Base-by-base conservation (phyloP, 1,140 invertebrate species). In the Papilio machaon region DNA sequence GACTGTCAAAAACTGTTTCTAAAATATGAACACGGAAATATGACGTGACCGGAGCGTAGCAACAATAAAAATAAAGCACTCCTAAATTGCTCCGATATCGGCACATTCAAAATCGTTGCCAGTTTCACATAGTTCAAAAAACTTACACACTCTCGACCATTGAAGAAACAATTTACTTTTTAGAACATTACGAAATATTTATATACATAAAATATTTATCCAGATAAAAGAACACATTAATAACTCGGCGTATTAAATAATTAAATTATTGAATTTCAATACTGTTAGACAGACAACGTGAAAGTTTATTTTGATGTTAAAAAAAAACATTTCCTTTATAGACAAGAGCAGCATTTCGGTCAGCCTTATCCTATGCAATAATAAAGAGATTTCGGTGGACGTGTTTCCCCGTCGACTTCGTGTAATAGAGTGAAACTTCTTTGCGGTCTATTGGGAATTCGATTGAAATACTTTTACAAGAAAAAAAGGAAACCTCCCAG, bases 391-490 rank as follows among this genome's bases (percentile, higher is more conserved):
- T 91, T 67, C 64, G 64, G 23, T 67, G 64, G 11, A 67, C 64
- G 30, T 67, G 64, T 67, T 23, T 67, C 11, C 30, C 64, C 30
- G 64, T 67, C 64, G 64, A 35, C 23, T 67, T 30, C 64, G 64
- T 84, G 85, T 92, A 91, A 91, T 93, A 90, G 90, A 92, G 89
- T 90, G 90, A 92, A 90, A 90, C 91, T 92, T 92, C 90, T 90
- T 92, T 87, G 86, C 87, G 89, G 88, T 88, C 88, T 88, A 92
- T 91, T 83, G 85, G 89, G 89, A 88, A 91, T 92, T 90, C 92
- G 89, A 93, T 92, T 90, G 89, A 87, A 91, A 91, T 90, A 92
- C 92, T 92, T 91, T 67, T 67, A 67, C 23, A 67, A 67, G 35
- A 67, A 67, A 64, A 64, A 6, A 58, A 6, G 10, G 13, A 67